Conservation (phyloP, 1,140 invertebrate genomes). For the Neotoxoptera formosana region DNA sequence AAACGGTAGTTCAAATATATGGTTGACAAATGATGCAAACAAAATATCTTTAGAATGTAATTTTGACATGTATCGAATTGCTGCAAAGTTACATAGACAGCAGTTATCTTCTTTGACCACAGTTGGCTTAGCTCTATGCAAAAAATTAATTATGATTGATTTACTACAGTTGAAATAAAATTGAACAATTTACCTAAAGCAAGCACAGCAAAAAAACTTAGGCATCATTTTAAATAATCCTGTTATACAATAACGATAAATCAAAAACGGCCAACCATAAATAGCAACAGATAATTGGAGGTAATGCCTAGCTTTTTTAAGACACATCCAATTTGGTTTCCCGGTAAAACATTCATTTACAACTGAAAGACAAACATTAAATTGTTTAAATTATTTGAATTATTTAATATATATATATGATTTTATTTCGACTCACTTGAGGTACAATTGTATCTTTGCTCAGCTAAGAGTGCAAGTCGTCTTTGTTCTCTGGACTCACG, state of each 20-base stretch:
- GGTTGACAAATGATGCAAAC: constrained; percentile 87
- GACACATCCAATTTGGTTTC: constrained; percentile 79
- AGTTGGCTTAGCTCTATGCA: constrained; percentile 71
- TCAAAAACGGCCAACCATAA: constrained; percentile 91
- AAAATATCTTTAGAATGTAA: constrained; percentile 80
- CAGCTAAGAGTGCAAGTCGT: constrained; percentile 73
- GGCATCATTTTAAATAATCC: constrained; percentile 77
- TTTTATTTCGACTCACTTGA: constrained; percentile 65
- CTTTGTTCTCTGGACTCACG: constrained; percentile 74
- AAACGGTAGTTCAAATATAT: constrained; percentile 88
- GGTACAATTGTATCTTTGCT: constrained; percentile 73
- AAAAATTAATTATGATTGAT: constrained; percentile 30
- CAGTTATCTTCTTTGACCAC: constrained; percentile 86
- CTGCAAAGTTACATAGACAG: constrained; percentile 86
- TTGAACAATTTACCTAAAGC: constrained; percentile 71
- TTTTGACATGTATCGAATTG: constrained; percentile 79
- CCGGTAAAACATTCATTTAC: constrained; percentile 70
- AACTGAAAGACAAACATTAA: constrained; percentile 63
- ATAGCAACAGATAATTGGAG: constrained; percentile 80
- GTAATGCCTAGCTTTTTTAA: constrained; percentile 78
- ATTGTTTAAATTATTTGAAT: background rate
- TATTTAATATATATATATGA: background rate
- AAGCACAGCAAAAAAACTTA: constrained; percentile 77
- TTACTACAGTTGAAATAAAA: background rate
- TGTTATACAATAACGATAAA: constrained; percentile 77